phyloP scores from a whole-genome alignment of 1,140 invertebrate genomes.

The Hypsibius dujardini region DNA sequence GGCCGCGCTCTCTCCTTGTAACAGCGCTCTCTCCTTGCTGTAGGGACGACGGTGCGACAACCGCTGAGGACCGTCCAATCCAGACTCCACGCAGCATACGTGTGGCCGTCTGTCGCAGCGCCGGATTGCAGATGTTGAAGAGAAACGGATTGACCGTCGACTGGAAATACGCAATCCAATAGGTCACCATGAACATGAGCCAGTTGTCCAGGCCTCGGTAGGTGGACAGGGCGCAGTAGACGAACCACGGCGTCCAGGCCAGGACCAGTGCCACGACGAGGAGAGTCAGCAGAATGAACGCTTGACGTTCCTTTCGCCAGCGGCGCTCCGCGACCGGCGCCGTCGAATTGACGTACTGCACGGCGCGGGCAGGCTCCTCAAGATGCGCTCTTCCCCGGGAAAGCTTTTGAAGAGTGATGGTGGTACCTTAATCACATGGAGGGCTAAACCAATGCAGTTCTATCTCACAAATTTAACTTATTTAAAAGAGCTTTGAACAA shows the following conservation, averaged over 20 bases:
- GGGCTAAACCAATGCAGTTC: neutral
- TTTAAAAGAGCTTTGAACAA: too few relatives aligned
- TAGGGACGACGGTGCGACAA: too few relatives aligned
- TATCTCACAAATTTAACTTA: too few relatives aligned
- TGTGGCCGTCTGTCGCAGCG: too few relatives aligned
- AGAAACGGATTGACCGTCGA: slow-evolving; percentile 1
- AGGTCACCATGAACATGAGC: neutral
- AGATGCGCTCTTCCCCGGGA: too few relatives aligned
- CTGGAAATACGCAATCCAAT: neutral
- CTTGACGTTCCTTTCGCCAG: neutral
- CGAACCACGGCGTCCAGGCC: neutral
- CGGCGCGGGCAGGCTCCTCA: neutral
- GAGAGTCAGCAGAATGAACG: neutral
- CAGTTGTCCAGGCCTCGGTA: neutral
- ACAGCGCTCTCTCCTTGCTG: too few relatives aligned
- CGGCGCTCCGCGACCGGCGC: neutral
- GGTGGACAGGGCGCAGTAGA: neutral
- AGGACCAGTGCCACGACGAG: neutral
- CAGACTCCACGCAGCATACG: too few relatives aligned
- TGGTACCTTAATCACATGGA: neutral
- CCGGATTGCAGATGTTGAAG: neutral
- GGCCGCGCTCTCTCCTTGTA: too few relatives aligned
- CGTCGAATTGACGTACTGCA: neutral
- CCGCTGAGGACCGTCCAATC: too few relatives aligned
- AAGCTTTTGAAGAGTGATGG: neutral